phyloP scores from a whole-genome alignment of 64 coral and sea anemone genomes.

The Montipora foliosa region DNA sequence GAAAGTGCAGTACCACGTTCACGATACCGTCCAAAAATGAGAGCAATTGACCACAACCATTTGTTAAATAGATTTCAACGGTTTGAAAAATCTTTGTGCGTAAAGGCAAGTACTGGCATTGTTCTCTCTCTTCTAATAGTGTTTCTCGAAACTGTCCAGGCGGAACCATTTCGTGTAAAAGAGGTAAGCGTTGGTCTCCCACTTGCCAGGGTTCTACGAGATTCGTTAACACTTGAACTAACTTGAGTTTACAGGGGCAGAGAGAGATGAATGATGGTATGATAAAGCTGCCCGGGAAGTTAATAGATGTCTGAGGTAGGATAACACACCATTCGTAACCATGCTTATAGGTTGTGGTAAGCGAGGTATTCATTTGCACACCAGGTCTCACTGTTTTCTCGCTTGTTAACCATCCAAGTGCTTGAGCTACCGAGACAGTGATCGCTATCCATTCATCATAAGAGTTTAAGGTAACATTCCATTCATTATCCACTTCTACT shows the following conservation, averaged over 20 bases:
- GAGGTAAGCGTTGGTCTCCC: too few relatives aligned
- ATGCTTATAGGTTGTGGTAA: not conserved
- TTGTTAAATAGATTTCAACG: too few relatives aligned
- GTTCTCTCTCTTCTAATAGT: too few relatives aligned
- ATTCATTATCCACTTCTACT: not conserved
- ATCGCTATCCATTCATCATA: not conserved
- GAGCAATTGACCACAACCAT: too few relatives aligned
- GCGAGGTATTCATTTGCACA: not conserved
- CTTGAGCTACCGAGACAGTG: not conserved
- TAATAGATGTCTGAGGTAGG: not conserved
- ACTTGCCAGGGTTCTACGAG: not conserved
- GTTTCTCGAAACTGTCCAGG: too few relatives aligned
- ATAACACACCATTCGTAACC: not conserved
- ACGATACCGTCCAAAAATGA: too few relatives aligned
- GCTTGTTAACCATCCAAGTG: conserved; percentile 3
- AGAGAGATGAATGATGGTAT: not conserved
- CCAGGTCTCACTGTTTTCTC: not conserved
- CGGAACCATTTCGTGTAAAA: too few relatives aligned
- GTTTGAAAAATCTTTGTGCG: too few relatives aligned
- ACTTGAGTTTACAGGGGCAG: not conserved
- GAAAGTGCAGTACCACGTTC: too few relatives aligned
- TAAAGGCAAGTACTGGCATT: too few relatives aligned
- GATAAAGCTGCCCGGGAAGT: not conserved
- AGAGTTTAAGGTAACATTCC: not conserved
- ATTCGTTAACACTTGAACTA: conserved; percentile 21